Percentiles rank a stretch among this genome's conserved stretches.
Evolutionary conservation across 2,888 invertebrate species (phyloP).

Genomic region (Ichneumoninae sp.): DNA sequence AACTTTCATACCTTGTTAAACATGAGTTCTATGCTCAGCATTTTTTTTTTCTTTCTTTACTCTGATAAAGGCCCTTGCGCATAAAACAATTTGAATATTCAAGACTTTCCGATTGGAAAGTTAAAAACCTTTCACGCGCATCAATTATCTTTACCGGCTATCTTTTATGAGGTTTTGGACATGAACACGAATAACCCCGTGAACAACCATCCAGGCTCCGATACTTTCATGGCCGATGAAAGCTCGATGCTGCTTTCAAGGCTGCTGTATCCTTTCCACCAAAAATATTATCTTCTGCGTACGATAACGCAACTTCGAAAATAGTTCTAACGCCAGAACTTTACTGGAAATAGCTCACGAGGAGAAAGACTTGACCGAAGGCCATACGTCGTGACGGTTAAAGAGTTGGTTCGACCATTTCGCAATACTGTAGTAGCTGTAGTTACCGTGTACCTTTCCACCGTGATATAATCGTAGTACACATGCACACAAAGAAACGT

Average conservation of each 20-base stretch:
- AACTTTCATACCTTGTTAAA: not conserved
- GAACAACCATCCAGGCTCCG: not conserved
- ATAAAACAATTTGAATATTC: not conserved
- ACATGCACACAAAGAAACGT: constrained; percentile 19
- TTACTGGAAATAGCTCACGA: constrained; percentile 58
- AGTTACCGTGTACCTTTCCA: constrained; percentile 32
- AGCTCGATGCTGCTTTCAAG: not conserved
- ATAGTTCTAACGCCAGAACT: constrained; percentile 37
- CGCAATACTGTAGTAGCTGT: constrained; percentile 55
- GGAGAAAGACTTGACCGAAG: constrained; percentile 64
- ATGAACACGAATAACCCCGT: not conserved
- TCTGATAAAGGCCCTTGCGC: not conserved
- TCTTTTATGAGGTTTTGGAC: not conserved
- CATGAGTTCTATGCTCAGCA: not conserved
- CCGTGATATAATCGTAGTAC: constrained; percentile 22
- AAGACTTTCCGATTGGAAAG: constrained; percentile 1
- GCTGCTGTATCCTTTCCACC: not conserved
- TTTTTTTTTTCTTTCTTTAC: not conserved
- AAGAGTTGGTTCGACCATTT: constrained; percentile 65
- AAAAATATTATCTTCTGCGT: constrained; percentile 5
- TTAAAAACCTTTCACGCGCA: not conserved
- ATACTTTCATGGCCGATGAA: not conserved
- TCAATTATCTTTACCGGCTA: not conserved
- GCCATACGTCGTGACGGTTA: constrained; percentile 64
- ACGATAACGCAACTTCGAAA: constrained; percentile 50